Evolutionary conservation across 2,888 invertebrate species (phyloP), one percentile per base, ranked within the genome.

Genomic region (Tachina grossa): DNA sequence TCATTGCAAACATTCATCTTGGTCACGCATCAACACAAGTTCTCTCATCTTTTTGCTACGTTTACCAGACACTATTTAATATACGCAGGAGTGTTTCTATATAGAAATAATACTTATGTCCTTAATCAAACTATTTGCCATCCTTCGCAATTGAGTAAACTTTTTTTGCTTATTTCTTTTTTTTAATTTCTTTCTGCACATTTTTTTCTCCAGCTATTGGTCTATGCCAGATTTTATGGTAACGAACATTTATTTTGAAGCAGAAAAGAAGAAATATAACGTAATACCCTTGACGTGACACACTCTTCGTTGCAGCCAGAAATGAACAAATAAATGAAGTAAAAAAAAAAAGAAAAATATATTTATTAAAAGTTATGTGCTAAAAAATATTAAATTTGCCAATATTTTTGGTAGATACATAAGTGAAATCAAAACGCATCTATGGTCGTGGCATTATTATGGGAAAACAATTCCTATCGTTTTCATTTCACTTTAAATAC

Each of bases 1-100:
- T 88, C 88, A 88, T 83, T 87, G 87, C 87, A 86, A 86, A 87
- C 85, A 87, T 88, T 87, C 81, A 87, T 87, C 87, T 86, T 86
- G 87, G 87, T 87, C 88, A 87, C 72, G 83, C 78, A 72, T 74
- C 69, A 57, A 41, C 22, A 11, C 16, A 68, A 69, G 22, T 68
- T 72, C 14, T 66, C 14, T 72, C 31, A 51, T 63, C 39, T 22
- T 75, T 31, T 31, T 45, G 14, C 51, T 19, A 55, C 14, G 41
- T 59, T 43, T 43, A 39, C 45, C 47, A 63, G 8, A 59, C 19
- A 61, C 31, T 51, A 11, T 59, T 51, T 47, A 13, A 43, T 16
- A 51, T 47, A 47, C 47, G 43, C 53, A 53, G 43, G 5, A 45
- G 16, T 13, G 10, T 53, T 63, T 53, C 16, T 63, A 53, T 71